These are phyloP conservation scores for Clarias batrachus DNA, from an alignment of 2,113 vertebrate genomes.

Conservation along the genomic window DNA sequence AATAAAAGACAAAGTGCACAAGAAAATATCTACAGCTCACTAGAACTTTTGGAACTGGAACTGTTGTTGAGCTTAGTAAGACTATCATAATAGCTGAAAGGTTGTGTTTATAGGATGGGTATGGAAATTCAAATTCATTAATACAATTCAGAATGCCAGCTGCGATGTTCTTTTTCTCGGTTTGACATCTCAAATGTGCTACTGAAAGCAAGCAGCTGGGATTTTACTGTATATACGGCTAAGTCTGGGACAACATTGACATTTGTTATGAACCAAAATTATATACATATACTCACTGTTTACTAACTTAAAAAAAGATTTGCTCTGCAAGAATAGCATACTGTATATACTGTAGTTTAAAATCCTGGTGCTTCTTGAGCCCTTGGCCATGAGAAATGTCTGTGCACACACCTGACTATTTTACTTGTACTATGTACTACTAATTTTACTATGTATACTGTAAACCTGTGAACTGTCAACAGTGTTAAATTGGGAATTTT, in stretches of 20 bases:
- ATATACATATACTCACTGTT: no score
- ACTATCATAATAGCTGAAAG: neutral
- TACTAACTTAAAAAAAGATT: no score
- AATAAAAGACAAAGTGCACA: neutral
- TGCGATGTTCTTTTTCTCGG: neutral
- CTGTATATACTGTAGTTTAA: neutral
- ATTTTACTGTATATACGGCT: neutral
- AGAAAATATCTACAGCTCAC: neutral
- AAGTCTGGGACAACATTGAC: no score
- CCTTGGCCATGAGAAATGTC: neutral
- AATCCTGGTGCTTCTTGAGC: neutral
- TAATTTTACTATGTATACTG: neutral
- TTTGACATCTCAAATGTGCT: neutral
- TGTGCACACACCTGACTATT: neutral
- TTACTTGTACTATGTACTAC: no score
- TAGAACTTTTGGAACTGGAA: neutral
- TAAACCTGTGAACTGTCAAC: neutral
- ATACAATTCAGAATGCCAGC: neutral
- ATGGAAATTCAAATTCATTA: neutral
- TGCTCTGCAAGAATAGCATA: neutral
- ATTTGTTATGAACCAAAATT: no score
- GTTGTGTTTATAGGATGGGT: slow-evolving; percentile 6
- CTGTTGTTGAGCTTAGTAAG: neutral
- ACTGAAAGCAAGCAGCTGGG: neutral
- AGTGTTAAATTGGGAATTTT: neutral